These are phyloP conservation scores for Drosophila kurseongensis DNA, from an alignment of 1,140 invertebrate genomes.

Conservation along the genomic window DNA sequence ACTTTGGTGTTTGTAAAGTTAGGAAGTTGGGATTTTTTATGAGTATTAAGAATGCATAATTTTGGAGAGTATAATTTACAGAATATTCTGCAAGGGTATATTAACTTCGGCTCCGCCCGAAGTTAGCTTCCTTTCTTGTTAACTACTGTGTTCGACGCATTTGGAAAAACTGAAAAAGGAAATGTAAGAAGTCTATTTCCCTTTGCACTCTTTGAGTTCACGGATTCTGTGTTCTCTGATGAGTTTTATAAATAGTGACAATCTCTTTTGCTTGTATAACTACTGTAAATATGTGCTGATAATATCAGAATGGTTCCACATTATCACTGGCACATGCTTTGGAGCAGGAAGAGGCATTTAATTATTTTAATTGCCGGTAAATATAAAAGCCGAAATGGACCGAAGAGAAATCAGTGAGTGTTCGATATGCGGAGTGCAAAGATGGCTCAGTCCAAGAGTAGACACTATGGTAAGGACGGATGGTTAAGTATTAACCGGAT, in stretches of 20 bases:
- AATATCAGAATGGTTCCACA: constrained; percentile 34
- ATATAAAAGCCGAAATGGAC: constrained; percentile 62
- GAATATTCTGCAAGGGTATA: too few species aligned
- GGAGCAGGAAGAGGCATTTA: constrained; percentile 39
- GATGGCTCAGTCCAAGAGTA: constrained; percentile 39
- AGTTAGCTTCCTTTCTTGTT: not conserved
- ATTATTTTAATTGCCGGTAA: constrained; percentile 69
- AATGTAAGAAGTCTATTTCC: constrained; percentile 2
- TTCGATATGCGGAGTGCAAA: constrained; percentile 32
- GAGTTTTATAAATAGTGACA: constrained; percentile 38
- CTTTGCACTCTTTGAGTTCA: not conserved
- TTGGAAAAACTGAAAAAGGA: not conserved
- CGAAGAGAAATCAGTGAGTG: constrained; percentile 42
- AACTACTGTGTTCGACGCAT: too few species aligned
- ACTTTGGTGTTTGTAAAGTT: too few species aligned
- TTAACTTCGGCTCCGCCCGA: too few species aligned
- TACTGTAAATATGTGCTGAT: constrained; percentile 42
- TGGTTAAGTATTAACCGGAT: not conserved
- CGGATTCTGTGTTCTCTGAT: not conserved
- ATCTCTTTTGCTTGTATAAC: constrained; percentile 38
- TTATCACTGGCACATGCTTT: constrained; percentile 54
- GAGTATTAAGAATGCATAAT: too few species aligned
- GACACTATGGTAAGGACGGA: constrained; percentile 41
- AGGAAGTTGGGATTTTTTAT: too few species aligned
- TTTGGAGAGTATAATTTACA: too few species aligned